Evolutionary conservation across 2,888 invertebrate species (phyloP).

Genomic region (Pandemis cinnamomeana): DNA sequence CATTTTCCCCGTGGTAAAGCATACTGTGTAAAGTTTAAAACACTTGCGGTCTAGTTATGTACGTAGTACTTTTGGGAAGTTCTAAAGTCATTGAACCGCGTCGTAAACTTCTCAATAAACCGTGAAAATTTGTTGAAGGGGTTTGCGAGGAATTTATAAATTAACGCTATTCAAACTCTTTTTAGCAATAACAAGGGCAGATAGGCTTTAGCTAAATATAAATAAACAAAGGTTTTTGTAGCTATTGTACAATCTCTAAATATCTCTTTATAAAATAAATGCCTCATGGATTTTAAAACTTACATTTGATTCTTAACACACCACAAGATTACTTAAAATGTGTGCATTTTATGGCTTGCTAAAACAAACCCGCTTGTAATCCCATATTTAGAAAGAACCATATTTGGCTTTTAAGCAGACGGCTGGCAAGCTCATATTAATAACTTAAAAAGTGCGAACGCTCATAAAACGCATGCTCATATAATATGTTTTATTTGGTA

Average conservation of each 20-base stretch:
- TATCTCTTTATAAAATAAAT: neutral
- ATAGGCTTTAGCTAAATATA: neutral
- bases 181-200: constrained; percentile 1
- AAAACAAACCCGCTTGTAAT: neutral
- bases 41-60: neutral
- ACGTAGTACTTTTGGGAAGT: neutral
- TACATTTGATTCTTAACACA: neutral
- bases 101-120: constrained; percentile 9
- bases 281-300: neutral
- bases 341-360: neutral
- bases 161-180: constrained; percentile 1
- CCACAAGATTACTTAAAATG: neutral
- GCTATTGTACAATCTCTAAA: neutral
- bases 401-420: neutral
- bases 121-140: neutral
- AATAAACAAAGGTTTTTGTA: neutral
- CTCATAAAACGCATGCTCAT: constrained; percentile 19
- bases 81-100: constrained; percentile 2
- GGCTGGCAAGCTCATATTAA: constrained; percentile 6
- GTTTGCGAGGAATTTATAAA: constrained; percentile 10
- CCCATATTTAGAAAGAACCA: neutral
- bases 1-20: neutral
- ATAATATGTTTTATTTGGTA: constrained; percentile 11
- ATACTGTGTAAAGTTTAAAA: neutral
- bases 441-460: constrained; percentile 29